These are phyloP conservation scores for Halocaridina rubra DNA, from an alignment of 2,888 invertebrate species.

Conservation along the genomic window DNA sequence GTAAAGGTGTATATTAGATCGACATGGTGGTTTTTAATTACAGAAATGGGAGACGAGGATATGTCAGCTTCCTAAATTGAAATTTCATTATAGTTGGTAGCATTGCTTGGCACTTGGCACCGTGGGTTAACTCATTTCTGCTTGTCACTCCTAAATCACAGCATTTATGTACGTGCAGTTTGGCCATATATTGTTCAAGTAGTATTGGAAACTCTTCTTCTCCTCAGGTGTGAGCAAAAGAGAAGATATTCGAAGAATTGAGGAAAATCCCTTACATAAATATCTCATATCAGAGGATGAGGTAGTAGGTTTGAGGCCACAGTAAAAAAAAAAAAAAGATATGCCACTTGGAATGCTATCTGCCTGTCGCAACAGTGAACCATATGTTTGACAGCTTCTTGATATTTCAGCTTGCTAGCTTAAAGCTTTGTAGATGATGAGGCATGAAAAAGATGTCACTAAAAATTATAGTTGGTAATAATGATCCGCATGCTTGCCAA, in stretches of 20 bases:
- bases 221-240: conserved; percentile 15
- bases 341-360: too few species aligned
- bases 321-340: too few species aligned
- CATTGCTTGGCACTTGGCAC: background rate
- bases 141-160: too few species aligned
- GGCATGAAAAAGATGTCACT: too few species aligned
- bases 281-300: conserved; percentile 35
- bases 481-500: too few species aligned
- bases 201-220: background rate
- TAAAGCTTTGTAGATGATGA: too few species aligned
- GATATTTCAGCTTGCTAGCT: too few species aligned
- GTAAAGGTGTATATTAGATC: too few species aligned
- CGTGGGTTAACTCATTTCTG: background rate
- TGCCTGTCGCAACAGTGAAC: too few species aligned
- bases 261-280: conserved; percentile 32
- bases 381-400: too few species aligned
- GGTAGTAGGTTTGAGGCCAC: background rate
- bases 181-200: background rate
- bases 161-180: background rate
- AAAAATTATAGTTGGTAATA: too few species aligned
- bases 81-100: background rate
- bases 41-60: background rate
- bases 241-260: conserved; percentile 12
- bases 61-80: background rate
- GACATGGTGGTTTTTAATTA: too few species aligned